Conservation (phyloP, 2,113 vertebrate genomes). For the Coryphaenoides rupestris region DNA sequence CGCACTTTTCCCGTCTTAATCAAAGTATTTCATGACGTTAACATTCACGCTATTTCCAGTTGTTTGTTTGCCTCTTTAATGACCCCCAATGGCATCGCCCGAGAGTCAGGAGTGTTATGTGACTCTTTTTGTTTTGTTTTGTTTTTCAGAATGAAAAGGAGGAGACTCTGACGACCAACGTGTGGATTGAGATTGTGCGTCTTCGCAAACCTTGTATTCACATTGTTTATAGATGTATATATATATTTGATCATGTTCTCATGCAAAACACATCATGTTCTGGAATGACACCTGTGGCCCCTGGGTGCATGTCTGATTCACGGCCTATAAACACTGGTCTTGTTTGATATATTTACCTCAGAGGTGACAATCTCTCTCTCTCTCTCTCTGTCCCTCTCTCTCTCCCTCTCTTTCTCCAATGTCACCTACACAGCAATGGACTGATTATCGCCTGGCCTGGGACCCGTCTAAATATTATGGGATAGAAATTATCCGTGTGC, state of each 20-base stretch:
- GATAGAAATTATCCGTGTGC: conserved; percentile 69
- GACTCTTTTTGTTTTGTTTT: not conserved
- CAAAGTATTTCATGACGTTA: too few relatives aligned
- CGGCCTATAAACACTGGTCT: not conserved
- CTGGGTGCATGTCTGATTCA: too few relatives aligned
- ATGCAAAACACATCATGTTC: too few relatives aligned
- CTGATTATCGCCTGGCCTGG: conserved; percentile 79
- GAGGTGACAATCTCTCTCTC: not conserved
- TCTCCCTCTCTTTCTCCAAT: conserved; percentile 26
- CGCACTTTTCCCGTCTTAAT: too few relatives aligned
- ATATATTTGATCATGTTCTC: too few relatives aligned
- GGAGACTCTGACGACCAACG: conserved; percentile 84
- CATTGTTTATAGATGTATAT: too few relatives aligned
- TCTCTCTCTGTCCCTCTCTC: not conserved
- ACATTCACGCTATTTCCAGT: too few relatives aligned
- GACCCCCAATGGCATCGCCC: too few relatives aligned
- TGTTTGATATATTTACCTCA: not conserved
- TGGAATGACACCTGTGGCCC: too few relatives aligned
- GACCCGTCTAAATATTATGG: conserved; percentile 68
- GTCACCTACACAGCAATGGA: conserved; percentile 75
- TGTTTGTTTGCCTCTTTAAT: too few relatives aligned
- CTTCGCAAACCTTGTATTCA: not conserved
- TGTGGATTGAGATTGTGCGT: conserved; percentile 89
- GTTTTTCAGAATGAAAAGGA: conserved; percentile 82
- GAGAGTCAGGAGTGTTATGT: not conserved